Evolutionary conservation across 92 coral and sea anemone genomes (phyloP).

Genomic region (Scolanthus callimorphus): DNA sequence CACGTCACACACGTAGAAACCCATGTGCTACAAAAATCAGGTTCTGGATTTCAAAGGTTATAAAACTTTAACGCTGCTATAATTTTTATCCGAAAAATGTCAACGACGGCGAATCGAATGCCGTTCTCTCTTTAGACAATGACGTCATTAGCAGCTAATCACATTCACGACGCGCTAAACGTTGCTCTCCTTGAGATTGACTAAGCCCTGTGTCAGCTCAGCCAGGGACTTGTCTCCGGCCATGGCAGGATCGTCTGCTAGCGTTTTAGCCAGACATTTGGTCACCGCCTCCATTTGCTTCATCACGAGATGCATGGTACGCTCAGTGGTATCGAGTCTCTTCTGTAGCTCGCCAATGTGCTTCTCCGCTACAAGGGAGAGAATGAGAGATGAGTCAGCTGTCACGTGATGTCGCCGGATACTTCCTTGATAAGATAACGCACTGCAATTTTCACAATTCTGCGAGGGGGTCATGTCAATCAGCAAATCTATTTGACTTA

Average conservation of each 20-base stretch:
- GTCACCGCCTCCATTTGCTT: conserved; percentile 99
- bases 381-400: not conserved
- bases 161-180: conserved; percentile 48
- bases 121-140: not conserved
- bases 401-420: no score
- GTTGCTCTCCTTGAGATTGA: conserved; percentile 92
- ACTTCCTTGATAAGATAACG: no score
- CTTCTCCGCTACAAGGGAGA: conserved; percentile 55
- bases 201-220: conserved; percentile 90
- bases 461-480: no score
- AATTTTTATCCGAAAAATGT: no score
- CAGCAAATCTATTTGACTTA: no score
- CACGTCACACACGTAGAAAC: no score
- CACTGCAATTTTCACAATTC: no score
- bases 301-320: conserved; percentile 99
- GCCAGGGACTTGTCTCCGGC: conserved; percentile 85
- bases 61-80: no score
- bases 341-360: conserved; percentile 92
- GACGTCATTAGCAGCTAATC: not conserved
- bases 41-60: no score
- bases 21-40: no score
- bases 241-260: conserved; percentile 90
- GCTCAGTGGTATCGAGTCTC: conserved; percentile 97
- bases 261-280: conserved; percentile 92
- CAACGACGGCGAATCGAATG: no score